A percentile compares a stretch with the other conserved stretches of the same genome.
Evolutionary conservation across 1,140 invertebrate species (phyloP).

Genomic region (Zaprionus ornatus): DNA sequence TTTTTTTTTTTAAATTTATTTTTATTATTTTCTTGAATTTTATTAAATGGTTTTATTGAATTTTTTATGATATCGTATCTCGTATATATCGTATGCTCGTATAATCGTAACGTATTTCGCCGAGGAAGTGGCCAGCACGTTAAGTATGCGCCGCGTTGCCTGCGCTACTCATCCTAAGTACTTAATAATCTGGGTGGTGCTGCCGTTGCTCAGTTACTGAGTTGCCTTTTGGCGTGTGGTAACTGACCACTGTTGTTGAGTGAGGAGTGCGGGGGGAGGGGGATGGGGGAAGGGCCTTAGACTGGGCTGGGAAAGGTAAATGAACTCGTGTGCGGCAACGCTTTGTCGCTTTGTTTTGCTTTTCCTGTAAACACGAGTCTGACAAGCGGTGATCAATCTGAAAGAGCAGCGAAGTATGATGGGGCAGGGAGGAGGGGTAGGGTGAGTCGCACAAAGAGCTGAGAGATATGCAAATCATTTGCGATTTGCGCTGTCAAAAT

Average conservation of each 20-base stretch:
- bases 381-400: constrained; percentile 44
- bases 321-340: constrained; percentile 30
- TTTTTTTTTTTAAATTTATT: constrained; percentile 14
- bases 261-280: neutral
- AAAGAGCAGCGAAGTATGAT: neutral
- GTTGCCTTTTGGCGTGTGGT: constrained; percentile 34
- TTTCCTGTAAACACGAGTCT: constrained; percentile 51
- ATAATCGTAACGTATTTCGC: constrained; percentile 6
- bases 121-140: constrained; percentile 42
- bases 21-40: neutral
- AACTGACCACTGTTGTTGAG: neutral
- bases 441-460: constrained; percentile 21
- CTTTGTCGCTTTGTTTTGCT: constrained; percentile 45
- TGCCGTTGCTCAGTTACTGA: neutral
- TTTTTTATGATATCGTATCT: constrained; percentile 30
- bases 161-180: constrained; percentile 29
- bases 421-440: neutral
- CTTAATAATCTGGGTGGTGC: constrained; percentile 46
- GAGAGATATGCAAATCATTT: constrained; percentile 39
- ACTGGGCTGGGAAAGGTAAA: constrained; percentile 47
- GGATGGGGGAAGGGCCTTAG: constrained; percentile 16
- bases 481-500: constrained; percentile 43
- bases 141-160: constrained; percentile 43
- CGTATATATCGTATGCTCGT: neutral
- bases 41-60: constrained; percentile 26